Evolutionary conservation across 2,113 vertebrate species (phyloP), one percentile per base, ranked within the genome.

Genomic region (Centropristis striata): DNA sequence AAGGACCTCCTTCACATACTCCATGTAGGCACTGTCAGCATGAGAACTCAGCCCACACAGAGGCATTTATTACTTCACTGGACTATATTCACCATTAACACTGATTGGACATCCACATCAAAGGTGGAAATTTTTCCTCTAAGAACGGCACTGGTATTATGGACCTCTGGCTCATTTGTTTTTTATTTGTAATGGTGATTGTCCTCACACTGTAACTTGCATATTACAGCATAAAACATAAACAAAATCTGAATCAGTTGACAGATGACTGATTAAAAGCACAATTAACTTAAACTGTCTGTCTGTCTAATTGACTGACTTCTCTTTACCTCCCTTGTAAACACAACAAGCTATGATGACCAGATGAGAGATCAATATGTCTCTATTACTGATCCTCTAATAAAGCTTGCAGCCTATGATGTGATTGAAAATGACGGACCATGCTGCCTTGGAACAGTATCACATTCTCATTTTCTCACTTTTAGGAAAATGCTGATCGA

Each of bases 361-460:
- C 4, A 4, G n/a, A 66, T 70, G 8, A 71, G 18, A 36, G 27
- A 55, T 55, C 25, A 60, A 41, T 21, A 8, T 12, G 20, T 68
- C 42, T 58, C 13, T 23, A 12, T 75, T 41, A 32, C 49, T 20
- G 28, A 21, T 53, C 47, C 55, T 8, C 36, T 10, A 18, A 60
- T 66, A 44, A 39, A 11, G 13, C 27, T 20, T 11, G 10, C 16
- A 57, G 46, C 50, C 42, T 59, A 23, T 47, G 54, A 59, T 16
- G 16, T 41, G 37, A 60, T 75, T 66, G 21, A 58, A 64, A 75
- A 32, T 25, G 47, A 72, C 41, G 67, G 54, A 47, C 42, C 23
- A 49, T 5, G 36, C 25, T 20, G 20, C 53, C 37, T 39, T 18
- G 20, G 18, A 64, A n/a, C 60, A 36, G 23, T 58, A 42, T 46